These are phyloP conservation scores for Maconellicoccus hirsutus DNA, from an alignment of 1,140 invertebrate species.

Conservation along the genomic window DNA sequence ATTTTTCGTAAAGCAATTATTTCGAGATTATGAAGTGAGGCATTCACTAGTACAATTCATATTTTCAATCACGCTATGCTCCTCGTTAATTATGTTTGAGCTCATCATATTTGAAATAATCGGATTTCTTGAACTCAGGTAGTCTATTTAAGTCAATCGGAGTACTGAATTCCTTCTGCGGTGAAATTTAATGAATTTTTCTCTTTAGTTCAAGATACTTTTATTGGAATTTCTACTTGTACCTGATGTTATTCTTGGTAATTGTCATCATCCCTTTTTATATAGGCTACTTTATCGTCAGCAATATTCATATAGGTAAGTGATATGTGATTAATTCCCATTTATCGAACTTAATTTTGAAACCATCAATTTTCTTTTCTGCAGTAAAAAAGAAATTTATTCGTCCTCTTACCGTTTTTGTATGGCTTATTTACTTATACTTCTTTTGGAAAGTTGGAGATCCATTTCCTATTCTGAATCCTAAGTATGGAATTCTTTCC, in stretches of 20 bases:
- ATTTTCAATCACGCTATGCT: constrained; percentile 91
- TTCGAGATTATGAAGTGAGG: constrained; percentile 96
- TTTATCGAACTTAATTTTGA: neutral
- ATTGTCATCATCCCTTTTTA: constrained; percentile 96
- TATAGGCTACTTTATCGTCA: constrained; percentile 88
- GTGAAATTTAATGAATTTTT: constrained; percentile 27
- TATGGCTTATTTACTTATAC: constrained; percentile 88
- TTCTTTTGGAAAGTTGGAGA: constrained; percentile 99
- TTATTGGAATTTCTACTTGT: constrained; percentile 89
- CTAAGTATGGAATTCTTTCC: constrained; percentile 82
- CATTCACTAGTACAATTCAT: constrained; percentile 88
- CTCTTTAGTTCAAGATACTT: constrained; percentile 92
- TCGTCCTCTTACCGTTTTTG: constrained; percentile 63
- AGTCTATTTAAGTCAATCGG: constrained; percentile 30
- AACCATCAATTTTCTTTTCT: constrained; percentile 32
- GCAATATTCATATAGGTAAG: constrained; percentile 81
- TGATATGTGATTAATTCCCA: constrained; percentile 26
- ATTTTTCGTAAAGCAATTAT: constrained; percentile 97
- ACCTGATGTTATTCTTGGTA: constrained; percentile 84
- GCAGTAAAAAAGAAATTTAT: constrained; percentile 69
- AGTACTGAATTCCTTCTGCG: too few species aligned
- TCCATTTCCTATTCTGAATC: constrained; percentile 93
- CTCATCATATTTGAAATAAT: constrained; percentile 99
- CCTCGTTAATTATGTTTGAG: constrained; percentile 99
- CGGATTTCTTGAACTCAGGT: constrained; percentile 74